Percentiles rank a stretch among this genome's conserved stretches.
Conservation (phyloP, 2,888 invertebrate genomes). For the Melolontha melolontha region DNA sequence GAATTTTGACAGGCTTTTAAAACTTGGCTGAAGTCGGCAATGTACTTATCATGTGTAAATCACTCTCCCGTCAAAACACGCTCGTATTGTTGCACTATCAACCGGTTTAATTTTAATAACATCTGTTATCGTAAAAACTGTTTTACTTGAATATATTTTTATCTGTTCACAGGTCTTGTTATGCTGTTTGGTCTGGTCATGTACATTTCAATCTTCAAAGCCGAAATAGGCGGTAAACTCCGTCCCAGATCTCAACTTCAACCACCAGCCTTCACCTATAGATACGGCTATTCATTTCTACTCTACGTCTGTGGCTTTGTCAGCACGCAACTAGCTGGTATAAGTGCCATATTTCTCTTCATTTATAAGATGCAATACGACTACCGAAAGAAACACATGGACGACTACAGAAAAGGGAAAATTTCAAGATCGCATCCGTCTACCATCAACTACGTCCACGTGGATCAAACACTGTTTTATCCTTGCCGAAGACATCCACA, state of each 20-base stretch:
- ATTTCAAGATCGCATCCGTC: constrained; percentile 64
- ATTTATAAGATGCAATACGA: constrained; percentile 80
- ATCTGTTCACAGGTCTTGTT: constrained; percentile 76
- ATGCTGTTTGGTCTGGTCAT: constrained; percentile 93
- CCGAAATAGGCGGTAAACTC: constrained; percentile 89
- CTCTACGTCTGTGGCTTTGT: constrained; percentile 88
- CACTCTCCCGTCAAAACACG: too few relatives aligned
- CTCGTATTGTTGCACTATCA: too few relatives aligned
- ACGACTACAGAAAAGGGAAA: constrained; percentile 68
- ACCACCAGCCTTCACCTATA: constrained; percentile 84
- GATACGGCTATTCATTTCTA: constrained; percentile 90
- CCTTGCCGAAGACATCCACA: constrained; percentile 51
- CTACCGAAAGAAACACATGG: constrained; percentile 69
- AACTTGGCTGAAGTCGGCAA: too few relatives aligned
- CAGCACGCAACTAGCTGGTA: constrained; percentile 86
- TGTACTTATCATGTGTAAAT: too few relatives aligned
- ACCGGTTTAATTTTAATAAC: too few relatives aligned
- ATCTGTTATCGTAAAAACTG: too few relatives aligned
- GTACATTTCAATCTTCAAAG: constrained; percentile 93
- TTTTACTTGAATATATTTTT: background rate
- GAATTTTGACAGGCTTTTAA: too few relatives aligned
- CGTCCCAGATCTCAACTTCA: constrained; percentile 83
- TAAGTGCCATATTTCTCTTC: constrained; percentile 88
- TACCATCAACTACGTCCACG: constrained; percentile 57
- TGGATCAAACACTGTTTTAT: constrained; percentile 60